A percentile compares a stretch with the other conserved stretches of the same genome.
These are phyloP conservation scores for Spea multiplicata DNA, from an alignment of 2,113 vertebrate genomes.

Conservation along the genomic window DNA sequence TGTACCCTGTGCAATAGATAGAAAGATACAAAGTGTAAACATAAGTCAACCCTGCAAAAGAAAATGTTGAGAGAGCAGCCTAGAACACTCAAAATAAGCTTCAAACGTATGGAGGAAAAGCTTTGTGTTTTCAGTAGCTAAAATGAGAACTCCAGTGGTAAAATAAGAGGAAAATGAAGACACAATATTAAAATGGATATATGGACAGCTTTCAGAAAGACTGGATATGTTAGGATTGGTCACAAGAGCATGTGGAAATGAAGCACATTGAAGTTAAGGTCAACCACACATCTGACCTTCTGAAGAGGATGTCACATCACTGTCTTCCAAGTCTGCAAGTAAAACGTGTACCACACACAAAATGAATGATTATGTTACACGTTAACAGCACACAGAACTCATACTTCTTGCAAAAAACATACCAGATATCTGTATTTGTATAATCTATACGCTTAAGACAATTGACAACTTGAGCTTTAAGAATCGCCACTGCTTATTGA, in stretches of 20 bases:
- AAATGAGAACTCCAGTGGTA: slow-evolving; percentile 54
- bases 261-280: slow-evolving; percentile 58
- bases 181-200: slow-evolving; percentile 57
- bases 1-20: background rate
- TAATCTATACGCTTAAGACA: too few species aligned
- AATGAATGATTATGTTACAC: slow-evolving; percentile 42
- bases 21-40: slow-evolving; percentile 32
- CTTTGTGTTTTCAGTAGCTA: slow-evolving; percentile 56
- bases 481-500: too few species aligned
- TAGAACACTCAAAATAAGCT: slow-evolving; percentile 56
- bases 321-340: slow-evolving; percentile 61
- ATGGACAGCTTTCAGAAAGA: slow-evolving; percentile 45
- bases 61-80: slow-evolving; percentile 49
- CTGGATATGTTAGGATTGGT: slow-evolving; percentile 57
- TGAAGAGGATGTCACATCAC: slow-evolving; percentile 60
- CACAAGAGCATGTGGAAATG: slow-evolving; percentile 55
- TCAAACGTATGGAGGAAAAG: slow-evolving; percentile 55
- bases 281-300: slow-evolving; percentile 64
- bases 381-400: background rate
- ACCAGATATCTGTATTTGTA: too few species aligned
- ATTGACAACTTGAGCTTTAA: too few species aligned
- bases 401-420: too few species aligned
- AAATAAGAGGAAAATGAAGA: slow-evolving; percentile 42
- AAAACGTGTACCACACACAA: slow-evolving; percentile 55
- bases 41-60: slow-evolving; percentile 60